Evolutionary conservation across 2,888 invertebrate species (phyloP), one percentile per base, ranked within the genome.

Genomic region (Himalopsyche kuldschensis): DNA sequence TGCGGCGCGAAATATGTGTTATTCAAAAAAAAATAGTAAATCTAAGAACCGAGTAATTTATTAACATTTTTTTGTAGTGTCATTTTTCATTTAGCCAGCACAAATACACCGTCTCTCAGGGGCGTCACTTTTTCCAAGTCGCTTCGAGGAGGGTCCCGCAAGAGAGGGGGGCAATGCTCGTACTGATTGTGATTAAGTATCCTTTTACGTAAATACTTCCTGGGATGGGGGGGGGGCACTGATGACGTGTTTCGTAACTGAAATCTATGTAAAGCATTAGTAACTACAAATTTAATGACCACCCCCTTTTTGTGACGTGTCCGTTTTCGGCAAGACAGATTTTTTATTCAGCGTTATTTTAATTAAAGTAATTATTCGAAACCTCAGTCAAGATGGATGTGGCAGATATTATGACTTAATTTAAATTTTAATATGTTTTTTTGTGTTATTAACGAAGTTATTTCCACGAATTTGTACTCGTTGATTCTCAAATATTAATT

Each of bases 111-210:
- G 20, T 24, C 55, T 55, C 55, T 55, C 55, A 55, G 55, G 55
- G 55, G 55, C 55, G 55, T 55, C 8, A 55, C 55, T 55, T 55
- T 41, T 55, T 55, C 55, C 55, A 55, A 55, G 55, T 20, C n/a
- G n/a, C n/a, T 55, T 4, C 24, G 31, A 35, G 77, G 41, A 35
- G 77, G 32, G 77, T 35, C 35, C 55, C 20, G 55, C 4, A 3
- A 41, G 41, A 55, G 24, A 55, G 20, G 55, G 55, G 55, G 78
- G 27, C 46, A 31, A 55, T 78, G 69, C 41, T 41, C 15, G 15
- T 41, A 41, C 41, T 82, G 82, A 82, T 82, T 82, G 82, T 82
- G 82, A 82, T 82, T 35, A 82, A 82, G 79, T 79, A 78, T 63
- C 69, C 46, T 79, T 82, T 82, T 82, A 82, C 78, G 82, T 79